Base-by-base conservation (phyloP, 2,888 invertebrate genomes). In the Agonopterix alstromeriana region DNA sequence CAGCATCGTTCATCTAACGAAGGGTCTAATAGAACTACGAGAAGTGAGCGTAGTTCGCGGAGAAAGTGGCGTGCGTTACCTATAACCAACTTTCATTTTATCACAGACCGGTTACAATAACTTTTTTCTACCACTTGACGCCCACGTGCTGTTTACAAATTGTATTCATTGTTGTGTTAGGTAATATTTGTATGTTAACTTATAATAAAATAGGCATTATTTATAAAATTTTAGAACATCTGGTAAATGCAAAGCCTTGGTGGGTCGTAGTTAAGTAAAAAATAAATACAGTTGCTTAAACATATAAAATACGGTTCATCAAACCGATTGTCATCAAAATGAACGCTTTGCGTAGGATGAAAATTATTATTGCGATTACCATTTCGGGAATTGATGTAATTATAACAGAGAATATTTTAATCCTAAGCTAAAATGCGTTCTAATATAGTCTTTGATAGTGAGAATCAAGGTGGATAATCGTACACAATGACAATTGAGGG, bases 61-160 rank as follows among this genome's bases (percentile, higher is more conserved):
- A 77, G 84, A 85, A 85, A 84, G 84, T 85, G 72, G 63, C 63
- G 62, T 62, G 69, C 68, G 67, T 67, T 75, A 66, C 67, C 65
- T 69, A 74, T 69, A 36, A 62, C 65, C 66, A 72, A 78, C 82
- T 82, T 82, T 82, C 82, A 63, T 84, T 78, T 73, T 64, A 73
- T 69, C 63, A 60, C 58, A 61, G 68, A 78, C 80, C 70, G 77
- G 80, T 80, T 77, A 56, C 60, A 60, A 67, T 67, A 52, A 59
- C 60, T 69, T 77, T 71, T 74, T 71, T 69, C 59, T 57, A 53
- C 52, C 51, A 54, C 5, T 50, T 50, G 49, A 50, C 53, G 50
- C 53, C 52, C 50, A 53, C 54, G 43, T 53, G 52, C 46, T 44
- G 36, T 46, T 27, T 46, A 46, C 47, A 35, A 17, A 14, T 40